Evolutionary conservation across 2,888 invertebrate species (phyloP), one percentile per base, ranked within the genome.

Genomic region (Ashinkailepas kermadecensis): DNA sequence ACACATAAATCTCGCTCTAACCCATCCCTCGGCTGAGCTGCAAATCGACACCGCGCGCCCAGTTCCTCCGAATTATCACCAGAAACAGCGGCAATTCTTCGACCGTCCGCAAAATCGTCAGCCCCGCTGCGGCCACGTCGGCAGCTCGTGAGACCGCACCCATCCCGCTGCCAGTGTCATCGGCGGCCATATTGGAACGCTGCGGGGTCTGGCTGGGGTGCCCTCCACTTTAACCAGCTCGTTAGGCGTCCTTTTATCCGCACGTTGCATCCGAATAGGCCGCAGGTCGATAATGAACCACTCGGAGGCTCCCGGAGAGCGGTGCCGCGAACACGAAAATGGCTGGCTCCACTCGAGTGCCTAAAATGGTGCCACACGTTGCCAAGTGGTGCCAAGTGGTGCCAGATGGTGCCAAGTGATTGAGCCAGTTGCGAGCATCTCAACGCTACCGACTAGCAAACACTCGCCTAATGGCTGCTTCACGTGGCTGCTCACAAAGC

Each of bases 141-240:
- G 39, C 39, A 39, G 39, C 39, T 39, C 39, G 62, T 15, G 62
- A 15, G 8, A 18, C 18, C 58, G 58, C 58, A 58, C 62, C 12
- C 18, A 15, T 18, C 15, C 18, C 62, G 15, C 18, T 18, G 0
- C 18, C 62, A 18, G 18, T 7, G 62, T 1, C 62, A 18, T 15
- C 25, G n/a, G 67, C 67, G 67, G 67, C 67, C 67, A 67, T 67
- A 13, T 25, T 67, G 67, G 25, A 67, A 9, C 67, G 67, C 67
- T 12, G 67, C 67, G 25, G 67, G 67, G n/a, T 25, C 67, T 25
- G 3, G 25, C 62, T 4, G 18, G 62, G 21, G 62, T 8, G 18
- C 62, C 8, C 67, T 11, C 25, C 23, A 25, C 12, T 67, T n/a
- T 67, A 67, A 67, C 67, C n/a, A 67, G 67, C 67, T 67, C 67